Percentiles rank a stretch among this genome's conserved stretches.
Conservation (phyloP, 2,888 invertebrate genomes). For the Calliopum simillimum region DNA sequence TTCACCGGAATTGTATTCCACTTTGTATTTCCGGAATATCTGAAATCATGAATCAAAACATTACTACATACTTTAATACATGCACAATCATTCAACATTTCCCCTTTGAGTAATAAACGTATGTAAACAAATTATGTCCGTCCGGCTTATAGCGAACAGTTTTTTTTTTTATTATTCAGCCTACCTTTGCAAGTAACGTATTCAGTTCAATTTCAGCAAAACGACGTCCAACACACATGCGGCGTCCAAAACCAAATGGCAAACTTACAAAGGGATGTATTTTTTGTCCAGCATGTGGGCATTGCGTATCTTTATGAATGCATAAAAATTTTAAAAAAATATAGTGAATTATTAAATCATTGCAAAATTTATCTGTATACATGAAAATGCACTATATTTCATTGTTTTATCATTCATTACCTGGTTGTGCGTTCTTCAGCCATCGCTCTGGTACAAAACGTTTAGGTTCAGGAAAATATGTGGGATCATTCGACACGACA, state of each 20-base stretch:
- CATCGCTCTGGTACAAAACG: constrained; percentile 82
- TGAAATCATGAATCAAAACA: constrained; percentile 64
- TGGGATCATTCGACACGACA: constrained; percentile 78
- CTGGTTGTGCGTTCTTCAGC: constrained; percentile 71
- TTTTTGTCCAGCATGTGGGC: constrained; percentile 69
- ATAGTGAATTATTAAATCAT: constrained; percentile 1
- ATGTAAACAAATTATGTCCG: no score
- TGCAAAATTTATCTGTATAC: constrained; percentile 7
- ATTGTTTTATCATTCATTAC: constrained; percentile 51
- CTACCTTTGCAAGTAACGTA: constrained; percentile 79
- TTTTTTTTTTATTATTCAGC: background rate
- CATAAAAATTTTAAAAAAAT: background rate
- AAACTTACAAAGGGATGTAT: constrained; percentile 81
- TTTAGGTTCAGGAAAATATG: constrained; percentile 79
- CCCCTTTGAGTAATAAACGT: background rate
- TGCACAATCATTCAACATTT: background rate
- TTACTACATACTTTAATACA: background rate
- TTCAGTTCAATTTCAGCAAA: constrained; percentile 86
- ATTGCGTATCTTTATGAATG: constrained; percentile 43
- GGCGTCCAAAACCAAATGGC: constrained; percentile 81
- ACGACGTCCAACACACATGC: constrained; percentile 82
- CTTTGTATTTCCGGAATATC: constrained; percentile 78
- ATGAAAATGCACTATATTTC: background rate
- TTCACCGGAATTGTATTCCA: constrained; percentile 76
- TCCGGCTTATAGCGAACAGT: no score